These are phyloP conservation scores for Poeciliopsis prolifica DNA, from an alignment of 2,113 vertebrate genomes.

Conservation along the genomic window DNA sequence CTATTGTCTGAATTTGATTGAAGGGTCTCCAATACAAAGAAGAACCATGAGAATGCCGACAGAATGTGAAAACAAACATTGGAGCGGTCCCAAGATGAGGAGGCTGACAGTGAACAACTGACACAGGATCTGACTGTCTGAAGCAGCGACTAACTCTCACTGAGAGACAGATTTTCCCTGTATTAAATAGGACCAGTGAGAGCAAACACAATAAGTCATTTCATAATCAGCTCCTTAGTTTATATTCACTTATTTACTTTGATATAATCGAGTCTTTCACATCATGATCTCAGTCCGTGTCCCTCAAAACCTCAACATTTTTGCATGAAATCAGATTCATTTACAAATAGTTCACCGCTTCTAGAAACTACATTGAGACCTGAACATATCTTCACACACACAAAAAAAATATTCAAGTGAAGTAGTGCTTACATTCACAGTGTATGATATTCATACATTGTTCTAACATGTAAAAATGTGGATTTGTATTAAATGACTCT, in stretches of 20 bases:
- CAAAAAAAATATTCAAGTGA: too few relatives aligned
- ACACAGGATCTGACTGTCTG: neutral
- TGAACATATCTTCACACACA: too few relatives aligned
- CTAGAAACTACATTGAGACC: neutral
- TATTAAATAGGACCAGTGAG: neutral
- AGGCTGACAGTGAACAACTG: neutral
- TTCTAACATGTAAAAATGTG: neutral
- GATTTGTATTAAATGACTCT: neutral
- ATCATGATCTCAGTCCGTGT: neutral
- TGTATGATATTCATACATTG: neutral
- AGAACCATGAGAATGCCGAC: neutral
- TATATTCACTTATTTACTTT: too few relatives aligned
- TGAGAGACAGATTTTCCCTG: neutral
- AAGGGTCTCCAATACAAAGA: neutral
- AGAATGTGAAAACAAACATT: neutral
- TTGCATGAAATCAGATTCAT: neutral
- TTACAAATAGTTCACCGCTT: neutral
- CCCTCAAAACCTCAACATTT: neutral
- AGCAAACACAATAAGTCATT: neutral
- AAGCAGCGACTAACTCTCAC: too few relatives aligned
- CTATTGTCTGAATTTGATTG: neutral
- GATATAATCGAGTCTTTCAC: too few relatives aligned
- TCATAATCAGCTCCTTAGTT: too few relatives aligned
- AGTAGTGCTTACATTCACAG: neutral
- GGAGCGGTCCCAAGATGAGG: neutral